A percentile compares a stretch with the other conserved stretches of the same genome.
Conservation (phyloP, 2,888 invertebrate genomes). For the Dicyrtoma fusca region DNA sequence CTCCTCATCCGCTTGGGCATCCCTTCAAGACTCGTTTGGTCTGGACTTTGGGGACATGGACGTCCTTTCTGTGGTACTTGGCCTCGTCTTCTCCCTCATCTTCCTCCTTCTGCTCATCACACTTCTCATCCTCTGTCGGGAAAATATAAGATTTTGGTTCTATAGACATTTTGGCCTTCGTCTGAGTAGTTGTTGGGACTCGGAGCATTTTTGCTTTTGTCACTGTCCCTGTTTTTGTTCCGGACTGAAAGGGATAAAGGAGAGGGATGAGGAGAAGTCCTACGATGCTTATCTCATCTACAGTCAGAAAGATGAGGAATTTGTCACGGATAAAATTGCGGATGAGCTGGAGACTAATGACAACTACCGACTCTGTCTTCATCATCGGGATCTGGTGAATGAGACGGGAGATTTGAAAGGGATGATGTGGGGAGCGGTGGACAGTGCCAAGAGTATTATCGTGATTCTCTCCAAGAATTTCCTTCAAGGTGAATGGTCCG, state of each 20-base stretch:
- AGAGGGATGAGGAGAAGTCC: constrained; percentile 57
- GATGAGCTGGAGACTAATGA: constrained; percentile 61
- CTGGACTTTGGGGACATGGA: constrained; percentile 47
- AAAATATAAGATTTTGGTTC: constrained; percentile 78
- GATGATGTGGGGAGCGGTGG: constrained; percentile 62
- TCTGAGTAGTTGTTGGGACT: constrained; percentile 60
- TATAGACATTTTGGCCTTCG: constrained; percentile 77
- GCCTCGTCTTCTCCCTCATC: constrained; percentile 62
- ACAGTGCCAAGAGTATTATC: constrained; percentile 62
- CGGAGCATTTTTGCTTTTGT: neutral
- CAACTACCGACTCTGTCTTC: constrained; percentile 61
- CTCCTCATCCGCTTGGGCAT: constrained; percentile 36
- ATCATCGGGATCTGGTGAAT: constrained; percentile 60
- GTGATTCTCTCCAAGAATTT: constrained; percentile 63
- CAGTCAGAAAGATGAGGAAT: constrained; percentile 61
- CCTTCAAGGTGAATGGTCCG: constrained; percentile 63
- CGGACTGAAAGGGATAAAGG: constrained; percentile 37
- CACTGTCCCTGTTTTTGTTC: neutral
- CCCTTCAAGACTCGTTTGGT: neutral
- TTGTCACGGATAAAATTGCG: constrained; percentile 60
- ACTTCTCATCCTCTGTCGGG: constrained; percentile 69
- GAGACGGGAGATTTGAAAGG: constrained; percentile 60
- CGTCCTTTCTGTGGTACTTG: constrained; percentile 57
- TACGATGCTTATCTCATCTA: constrained; percentile 64
- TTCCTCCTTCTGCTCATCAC: constrained; percentile 61